A percentile compares a stretch with the other conserved stretches of the same genome.
phyloP scores from a whole-genome alignment of 2,888 invertebrate genomes.

The Adineta ricciae region DNA sequence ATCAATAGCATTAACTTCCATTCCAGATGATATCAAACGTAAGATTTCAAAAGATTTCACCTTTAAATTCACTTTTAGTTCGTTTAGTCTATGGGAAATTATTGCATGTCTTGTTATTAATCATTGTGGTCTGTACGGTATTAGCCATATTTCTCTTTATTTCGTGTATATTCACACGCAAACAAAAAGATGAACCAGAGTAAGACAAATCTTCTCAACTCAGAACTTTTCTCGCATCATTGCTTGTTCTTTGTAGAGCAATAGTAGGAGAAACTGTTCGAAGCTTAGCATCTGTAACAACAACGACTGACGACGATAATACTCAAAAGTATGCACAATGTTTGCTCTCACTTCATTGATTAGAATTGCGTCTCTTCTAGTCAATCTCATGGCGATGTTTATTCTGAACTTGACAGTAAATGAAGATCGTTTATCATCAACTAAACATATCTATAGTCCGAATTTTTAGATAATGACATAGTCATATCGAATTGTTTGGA shows the following conservation, averaged over 20 bases:
- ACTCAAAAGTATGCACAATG: neutral
- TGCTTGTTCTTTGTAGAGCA: neutral
- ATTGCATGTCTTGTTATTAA: neutral
- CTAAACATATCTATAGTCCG: too few relatives aligned
- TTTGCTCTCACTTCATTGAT: neutral
- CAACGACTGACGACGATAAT: neutral
- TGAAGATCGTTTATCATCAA: neutral
- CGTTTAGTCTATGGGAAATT: neutral
- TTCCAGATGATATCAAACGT: neutral
- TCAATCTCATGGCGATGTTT: neutral
- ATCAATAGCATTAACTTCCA: neutral
- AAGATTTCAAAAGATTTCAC: neutral
- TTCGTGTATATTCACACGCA: neutral
- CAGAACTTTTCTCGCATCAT: neutral
- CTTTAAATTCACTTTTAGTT: too few relatives aligned
- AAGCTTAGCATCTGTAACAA: neutral
- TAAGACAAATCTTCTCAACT: neutral
- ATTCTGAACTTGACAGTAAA: neutral
- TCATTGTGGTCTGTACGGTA: neutral
- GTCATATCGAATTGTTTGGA: neutral
- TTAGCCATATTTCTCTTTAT: neutral
- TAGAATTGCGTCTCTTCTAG: neutral
- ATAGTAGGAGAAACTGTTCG: neutral
- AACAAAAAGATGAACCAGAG: neutral
- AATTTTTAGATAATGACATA: neutral